These are phyloP conservation scores for Thunnus maccoyii DNA, from an alignment of 2,113 vertebrate genomes.

Conservation along the genomic window DNA sequence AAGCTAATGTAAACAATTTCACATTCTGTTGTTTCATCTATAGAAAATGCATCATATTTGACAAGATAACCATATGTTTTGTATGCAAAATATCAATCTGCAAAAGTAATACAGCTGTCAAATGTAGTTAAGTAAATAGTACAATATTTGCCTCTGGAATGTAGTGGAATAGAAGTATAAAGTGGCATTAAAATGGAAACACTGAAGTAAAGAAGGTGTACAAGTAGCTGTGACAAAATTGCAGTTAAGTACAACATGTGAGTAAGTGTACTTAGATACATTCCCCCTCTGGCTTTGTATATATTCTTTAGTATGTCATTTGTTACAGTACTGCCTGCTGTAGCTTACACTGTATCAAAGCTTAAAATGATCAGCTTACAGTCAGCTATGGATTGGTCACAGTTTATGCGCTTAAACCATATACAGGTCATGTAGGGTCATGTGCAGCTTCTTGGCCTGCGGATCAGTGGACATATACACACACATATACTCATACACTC, in stretches of 20 bases:
- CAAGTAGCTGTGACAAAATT: not conserved
- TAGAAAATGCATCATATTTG: not conserved
- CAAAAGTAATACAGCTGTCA: not conserved
- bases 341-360: not conserved
- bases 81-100: not conserved
- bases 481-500: not conserved
- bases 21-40: not conserved
- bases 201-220: not conserved
- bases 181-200: not conserved
- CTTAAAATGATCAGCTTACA: conserved; percentile 22
- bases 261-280: not conserved
- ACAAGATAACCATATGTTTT: not conserved
- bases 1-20: not conserved
- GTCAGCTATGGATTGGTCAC: not conserved
- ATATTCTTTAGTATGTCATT: not conserved
- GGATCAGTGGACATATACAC: not conserved
- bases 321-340: not conserved
- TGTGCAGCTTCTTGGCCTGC: not conserved
- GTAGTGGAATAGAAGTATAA: not conserved
- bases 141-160: not conserved
- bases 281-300: not conserved
- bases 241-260: not conserved
- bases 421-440: conserved; percentile 25
- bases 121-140: not conserved
- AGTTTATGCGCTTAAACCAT: not conserved